Conservation (phyloP, 2,113 vertebrate genomes). For the Rynchops niger region DNA sequence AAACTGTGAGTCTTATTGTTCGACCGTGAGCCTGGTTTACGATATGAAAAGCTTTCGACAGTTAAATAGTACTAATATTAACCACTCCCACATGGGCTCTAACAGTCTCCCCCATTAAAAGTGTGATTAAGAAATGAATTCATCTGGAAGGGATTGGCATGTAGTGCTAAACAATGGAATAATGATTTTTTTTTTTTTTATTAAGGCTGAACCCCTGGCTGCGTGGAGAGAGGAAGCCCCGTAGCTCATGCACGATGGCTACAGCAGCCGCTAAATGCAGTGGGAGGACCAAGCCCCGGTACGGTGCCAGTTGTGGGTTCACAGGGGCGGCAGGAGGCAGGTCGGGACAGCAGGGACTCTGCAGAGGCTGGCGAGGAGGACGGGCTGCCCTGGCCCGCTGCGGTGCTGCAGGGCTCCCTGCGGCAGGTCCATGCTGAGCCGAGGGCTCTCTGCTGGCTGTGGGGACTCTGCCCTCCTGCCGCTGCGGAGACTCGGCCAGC, state of each 20-base stretch:
- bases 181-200: background rate
- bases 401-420: background rate
- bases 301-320: rapidly evolving
- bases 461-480: background rate
- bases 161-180: conserved; percentile 53
- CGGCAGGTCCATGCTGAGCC: rapidly evolving
- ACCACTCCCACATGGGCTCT: conserved; percentile 66
- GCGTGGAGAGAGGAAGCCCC: background rate
- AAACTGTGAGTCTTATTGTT: conserved; percentile 68
- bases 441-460: rapidly evolving
- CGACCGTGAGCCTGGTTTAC: conserved; percentile 59
- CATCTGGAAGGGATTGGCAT: conserved; percentile 68
- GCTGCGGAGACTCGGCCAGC: rapidly evolving
- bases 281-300: background rate
- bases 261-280: rapidly evolving
- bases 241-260: background rate
- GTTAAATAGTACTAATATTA: conserved; percentile 75
- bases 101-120: conserved; percentile 44
- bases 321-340: background rate
- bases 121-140: conserved; percentile 77
- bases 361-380: rapidly evolving
- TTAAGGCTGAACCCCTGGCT: background rate
- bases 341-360: background rate
- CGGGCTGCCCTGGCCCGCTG: background rate
- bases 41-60: conserved; percentile 48